Base-by-base conservation (phyloP, 2,113 vertebrate genomes). In the Planiliza haematocheilus region DNA sequence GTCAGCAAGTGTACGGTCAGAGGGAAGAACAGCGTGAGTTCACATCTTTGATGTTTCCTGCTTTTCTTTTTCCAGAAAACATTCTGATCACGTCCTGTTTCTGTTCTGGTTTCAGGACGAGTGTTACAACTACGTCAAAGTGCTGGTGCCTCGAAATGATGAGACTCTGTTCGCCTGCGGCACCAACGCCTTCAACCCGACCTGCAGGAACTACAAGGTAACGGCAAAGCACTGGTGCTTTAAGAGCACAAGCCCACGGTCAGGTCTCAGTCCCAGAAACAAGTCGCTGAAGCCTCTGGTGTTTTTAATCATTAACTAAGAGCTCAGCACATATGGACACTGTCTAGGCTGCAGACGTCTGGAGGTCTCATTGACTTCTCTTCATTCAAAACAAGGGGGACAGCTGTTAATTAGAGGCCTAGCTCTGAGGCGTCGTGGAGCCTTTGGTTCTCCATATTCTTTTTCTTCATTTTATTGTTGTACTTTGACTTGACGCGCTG, bases 91-190 rank as follows among this genome's bases (percentile, higher is more conserved):
- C 11, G 10, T 13, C 4, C 49, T 39, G 8, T 4, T 13, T 64
- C 37, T 77, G 16, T 59, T 30, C 24, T 30, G 24, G 30, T 64
- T 87, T 66, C 81, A 97, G 96, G 95, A 96, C 0, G 96, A 96
- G 62, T 96, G 96, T 57, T 95, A 96, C 91, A 97, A 97, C 87
- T 97, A 97, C 77, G 94, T 97, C 65, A 95, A 96, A 12, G 96
- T 97, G 3, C 87, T 97, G 38, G 94, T 96, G 4, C 93, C 93
- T 12, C 93, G 94, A 42, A 93, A 96, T 5, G 91, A 95, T 16
- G 93, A 92, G 79, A 96, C 92, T 0, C 92, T 97, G 30, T 94
- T 97, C 2, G 94, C 93, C 16, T 97, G 96, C 0, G 96, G 96
- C 1, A 97, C 96, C 7, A 97, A 97, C 17, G 95, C 95, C 1